Evolutionary conservation across 2,113 vertebrate genomes (phyloP).

Genomic region (Corythornis madagascariensis): DNA sequence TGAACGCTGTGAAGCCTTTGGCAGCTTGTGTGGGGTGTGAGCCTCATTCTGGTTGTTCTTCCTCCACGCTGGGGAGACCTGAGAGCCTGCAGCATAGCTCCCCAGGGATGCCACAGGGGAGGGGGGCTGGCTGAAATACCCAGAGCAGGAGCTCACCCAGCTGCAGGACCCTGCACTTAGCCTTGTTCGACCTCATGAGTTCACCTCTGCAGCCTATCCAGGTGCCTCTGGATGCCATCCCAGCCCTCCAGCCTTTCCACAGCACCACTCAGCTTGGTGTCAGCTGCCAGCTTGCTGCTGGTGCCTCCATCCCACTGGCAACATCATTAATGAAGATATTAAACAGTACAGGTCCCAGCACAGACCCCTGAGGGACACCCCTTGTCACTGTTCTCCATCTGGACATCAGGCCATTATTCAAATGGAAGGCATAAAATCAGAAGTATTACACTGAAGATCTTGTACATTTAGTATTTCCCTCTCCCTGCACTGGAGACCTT

Average conservation of each 20-base stretch:
- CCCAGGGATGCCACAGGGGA: not conserved
- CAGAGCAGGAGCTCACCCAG: not conserved
- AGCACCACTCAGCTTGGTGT: too few relatives aligned
- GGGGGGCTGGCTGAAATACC: fast-evolving
- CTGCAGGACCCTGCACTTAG: too few relatives aligned
- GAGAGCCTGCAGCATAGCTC: not conserved
- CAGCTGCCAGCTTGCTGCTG: too few relatives aligned
- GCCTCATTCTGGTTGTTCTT: not conserved
- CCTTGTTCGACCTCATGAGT: too few relatives aligned
- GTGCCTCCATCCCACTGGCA: too few relatives aligned
- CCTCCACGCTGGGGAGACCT: not conserved
- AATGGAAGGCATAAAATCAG: conserved; percentile 5
- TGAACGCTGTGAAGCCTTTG: not conserved
- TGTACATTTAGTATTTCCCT: not conserved
- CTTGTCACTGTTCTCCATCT: too few relatives aligned
- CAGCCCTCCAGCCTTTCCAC: too few relatives aligned
- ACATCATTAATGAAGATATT: too few relatives aligned
- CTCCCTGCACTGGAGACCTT: not conserved
- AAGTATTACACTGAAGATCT: not conserved
- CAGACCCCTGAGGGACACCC: too few relatives aligned
- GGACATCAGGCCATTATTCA: not conserved
- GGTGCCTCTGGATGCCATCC: too few relatives aligned
- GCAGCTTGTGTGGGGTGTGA: not conserved
- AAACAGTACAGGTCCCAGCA: too few relatives aligned
- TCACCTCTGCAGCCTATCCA: too few relatives aligned